Evolutionary conservation across 2,888 invertebrate species (phyloP), one percentile per base, ranked within the genome.

Genomic region (Sinopyrophorus schimmeli): DNA sequence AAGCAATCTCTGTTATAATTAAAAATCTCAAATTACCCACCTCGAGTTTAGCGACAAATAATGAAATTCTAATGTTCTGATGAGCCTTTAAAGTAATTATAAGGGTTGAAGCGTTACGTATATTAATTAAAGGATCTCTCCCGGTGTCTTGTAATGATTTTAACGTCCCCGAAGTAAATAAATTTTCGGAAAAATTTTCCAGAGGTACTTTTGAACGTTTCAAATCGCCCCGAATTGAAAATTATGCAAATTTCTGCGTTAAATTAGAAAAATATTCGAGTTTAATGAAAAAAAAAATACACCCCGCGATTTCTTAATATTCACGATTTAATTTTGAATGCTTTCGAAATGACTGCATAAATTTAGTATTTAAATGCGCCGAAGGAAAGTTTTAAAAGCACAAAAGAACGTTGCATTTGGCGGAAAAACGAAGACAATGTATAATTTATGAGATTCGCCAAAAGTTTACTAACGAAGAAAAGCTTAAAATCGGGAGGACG

Each of bases 231-330:
- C n/a, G n/a, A n/a, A n/a, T n/a, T n/a, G n/a, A n/a, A n/a, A n/a
- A n/a, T n/a, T n/a, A n/a, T n/a, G n/a, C n/a, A n/a, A n/a, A n/a
- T n/a, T n/a, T n/a, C n/a, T n/a, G n/a, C n/a, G n/a, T n/a, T n/a
- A n/a, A n/a, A n/a, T n/a, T n/a, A n/a, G n/a, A n/a, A n/a, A n/a
- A n/a, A n/a, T n/a, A n/a, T n/a, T n/a, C n/a, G n/a, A n/a, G n/a
- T n/a, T n/a, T n/a, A n/a, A n/a, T n/a, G n/a, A n/a, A n/a, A n/a
- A n/a, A n/a, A n/a, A n/a, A n/a, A n/a, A n/a, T n/a, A n/a, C n/a
- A n/a, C n/a, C n/a, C n/a, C n/a, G n/a, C 32, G 6, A 41, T 26
- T 20, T 34, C 34, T 34, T 43, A 43, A 43, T 43, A 43, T 43
- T 43, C 43, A 32, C 11, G 34, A 43, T 34, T 35, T 38, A 38